Evolutionary conservation across 2,113 vertebrate species (phyloP).

Genomic region (Rhodinocichla rosea): DNA sequence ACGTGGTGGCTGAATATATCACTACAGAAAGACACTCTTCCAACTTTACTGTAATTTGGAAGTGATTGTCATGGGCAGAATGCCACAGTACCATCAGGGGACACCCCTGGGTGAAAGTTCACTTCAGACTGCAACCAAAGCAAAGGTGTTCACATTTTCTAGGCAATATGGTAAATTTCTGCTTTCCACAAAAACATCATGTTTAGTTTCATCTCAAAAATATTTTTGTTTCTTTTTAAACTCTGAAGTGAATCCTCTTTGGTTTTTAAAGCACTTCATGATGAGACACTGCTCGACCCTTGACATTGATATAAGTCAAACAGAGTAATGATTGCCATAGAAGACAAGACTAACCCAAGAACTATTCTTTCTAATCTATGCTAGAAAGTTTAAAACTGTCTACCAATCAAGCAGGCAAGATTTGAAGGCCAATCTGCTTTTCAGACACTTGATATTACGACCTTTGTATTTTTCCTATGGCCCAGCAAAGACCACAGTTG

Average conservation of each 20-base stretch:
- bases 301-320: not conserved
- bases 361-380: not conserved
- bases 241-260: not conserved
- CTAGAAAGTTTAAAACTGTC: not conserved
- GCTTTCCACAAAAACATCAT: not conserved
- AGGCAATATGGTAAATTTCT: not conserved
- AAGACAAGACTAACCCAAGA: not conserved
- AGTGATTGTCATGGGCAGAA: not conserved
- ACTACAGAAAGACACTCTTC: not conserved
- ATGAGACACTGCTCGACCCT: not conserved
- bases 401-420: not conserved
- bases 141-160: not conserved
- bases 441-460: not conserved
- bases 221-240: not conserved
- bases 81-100: accelerated
- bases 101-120: not conserved
- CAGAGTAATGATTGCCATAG: not conserved
- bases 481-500: not conserved
- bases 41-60: not conserved
- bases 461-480: not conserved
- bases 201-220: not conserved
- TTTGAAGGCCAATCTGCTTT: not conserved
- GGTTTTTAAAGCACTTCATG: not conserved
- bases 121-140: not conserved
- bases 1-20: not conserved